Evolutionary conservation across 2,797 vertebrate genomes (phyloP).

Genomic region (Cynopterus sphinx): DNA sequence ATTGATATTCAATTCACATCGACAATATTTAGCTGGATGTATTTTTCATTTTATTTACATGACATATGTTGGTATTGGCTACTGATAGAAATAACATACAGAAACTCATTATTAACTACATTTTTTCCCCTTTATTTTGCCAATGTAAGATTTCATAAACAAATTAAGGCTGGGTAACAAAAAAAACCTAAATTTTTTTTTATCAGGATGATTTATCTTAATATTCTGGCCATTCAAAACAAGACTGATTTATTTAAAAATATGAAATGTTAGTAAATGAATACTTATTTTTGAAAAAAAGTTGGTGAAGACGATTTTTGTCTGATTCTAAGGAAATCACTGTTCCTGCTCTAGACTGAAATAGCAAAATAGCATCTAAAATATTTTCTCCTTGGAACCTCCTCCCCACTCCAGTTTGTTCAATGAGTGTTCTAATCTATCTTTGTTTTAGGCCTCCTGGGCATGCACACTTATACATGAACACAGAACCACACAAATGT

Average conservation of each 20-base stretch:
- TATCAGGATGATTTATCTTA: constrained; percentile 53
- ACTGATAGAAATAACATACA: constrained; percentile 48
- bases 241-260: background rate
- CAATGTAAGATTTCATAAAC: constrained; percentile 9
- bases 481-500: constrained; percentile 33
- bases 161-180: background rate
- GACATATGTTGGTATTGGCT: constrained; percentile 3
- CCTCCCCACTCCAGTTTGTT: constrained; percentile 39
- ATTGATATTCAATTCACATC: constrained; percentile 9
- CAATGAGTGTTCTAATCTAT: constrained; percentile 25
- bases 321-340: background rate
- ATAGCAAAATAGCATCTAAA: constrained; percentile 33
- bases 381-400: constrained; percentile 30
- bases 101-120: constrained; percentile 17
- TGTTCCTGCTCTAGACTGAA: constrained; percentile 53
- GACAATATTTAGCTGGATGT: background rate
- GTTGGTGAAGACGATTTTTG: constrained; percentile 18
- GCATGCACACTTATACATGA: background rate
- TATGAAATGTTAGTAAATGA: background rate
- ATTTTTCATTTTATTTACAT: constrained; percentile 50
- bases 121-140: background rate
- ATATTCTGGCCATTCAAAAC: background rate
- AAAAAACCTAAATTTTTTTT: constrained; percentile 8
- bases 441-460: constrained; percentile 80
- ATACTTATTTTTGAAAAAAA: background rate